Conservation (phyloP, 2,888 invertebrate genomes). For the Sphaerophoria taeniata region DNA sequence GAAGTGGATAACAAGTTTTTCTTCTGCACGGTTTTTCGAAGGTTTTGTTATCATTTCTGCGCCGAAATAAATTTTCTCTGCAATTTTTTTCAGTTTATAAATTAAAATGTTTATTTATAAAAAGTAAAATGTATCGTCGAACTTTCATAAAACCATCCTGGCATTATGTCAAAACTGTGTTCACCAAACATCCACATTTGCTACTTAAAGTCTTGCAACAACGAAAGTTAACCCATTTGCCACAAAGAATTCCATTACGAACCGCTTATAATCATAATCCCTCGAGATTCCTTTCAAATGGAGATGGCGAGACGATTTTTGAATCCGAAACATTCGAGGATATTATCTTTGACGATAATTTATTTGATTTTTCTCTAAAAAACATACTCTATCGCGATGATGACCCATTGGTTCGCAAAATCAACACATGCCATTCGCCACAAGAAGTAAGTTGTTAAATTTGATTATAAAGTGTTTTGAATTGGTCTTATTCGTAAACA, state of each 20-base stretch:
- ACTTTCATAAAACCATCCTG: constrained; percentile 21
- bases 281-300: constrained; percentile 46
- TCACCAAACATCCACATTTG: neutral
- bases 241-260: neutral
- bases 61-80: neutral
- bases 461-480: neutral
- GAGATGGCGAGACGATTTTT: constrained; percentile 41
- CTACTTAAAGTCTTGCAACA: constrained; percentile 10
- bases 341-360: constrained; percentile 33
- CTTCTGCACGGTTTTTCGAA: neutral
- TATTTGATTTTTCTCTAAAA: constrained; percentile 47
- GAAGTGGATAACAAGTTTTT: neutral
- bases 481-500: constrained; percentile 6
- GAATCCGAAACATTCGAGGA: constrained; percentile 51
- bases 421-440: constrained; percentile 45
- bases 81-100: neutral
- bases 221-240: neutral
- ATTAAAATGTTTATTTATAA: constrained; percentile 39
- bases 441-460: constrained; percentile 38
- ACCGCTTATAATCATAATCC: neutral
- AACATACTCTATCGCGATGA: constrained; percentile 50
- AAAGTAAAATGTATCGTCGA: constrained; percentile 48
- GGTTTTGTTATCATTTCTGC: neutral
- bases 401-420: constrained; percentile 31
- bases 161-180: constrained; percentile 20